These are phyloP conservation scores for Prunella strophiata DNA, from an alignment of 2,797 vertebrate species.

Conservation along the genomic window DNA sequence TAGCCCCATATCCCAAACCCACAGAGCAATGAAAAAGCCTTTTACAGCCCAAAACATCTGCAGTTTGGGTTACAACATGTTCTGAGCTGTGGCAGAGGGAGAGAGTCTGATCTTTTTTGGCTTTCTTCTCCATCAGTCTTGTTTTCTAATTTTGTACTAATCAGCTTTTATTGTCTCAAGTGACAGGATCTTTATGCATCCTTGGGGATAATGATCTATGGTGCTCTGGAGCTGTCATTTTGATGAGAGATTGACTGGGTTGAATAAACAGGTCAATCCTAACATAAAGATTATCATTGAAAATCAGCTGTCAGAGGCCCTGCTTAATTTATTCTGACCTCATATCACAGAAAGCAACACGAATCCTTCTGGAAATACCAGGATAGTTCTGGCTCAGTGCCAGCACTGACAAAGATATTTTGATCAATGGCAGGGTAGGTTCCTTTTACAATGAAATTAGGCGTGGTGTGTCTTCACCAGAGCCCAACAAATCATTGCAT, in stretches of 20 bases:
- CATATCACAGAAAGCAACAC: slow-evolving; percentile 34
- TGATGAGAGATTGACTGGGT: slow-evolving; percentile 32
- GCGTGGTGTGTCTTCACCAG: not conserved
- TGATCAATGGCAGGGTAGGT: slow-evolving; percentile 26
- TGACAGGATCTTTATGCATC: slow-evolving; percentile 17
- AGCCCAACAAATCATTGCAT: slow-evolving; percentile 31
- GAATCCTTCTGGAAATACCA: slow-evolving; percentile 44
- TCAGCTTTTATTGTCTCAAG: slow-evolving; percentile 20
- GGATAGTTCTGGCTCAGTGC: not conserved
- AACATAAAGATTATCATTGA: slow-evolving; percentile 58
- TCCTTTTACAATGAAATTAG: slow-evolving; percentile 28
- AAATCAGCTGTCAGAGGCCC: slow-evolving; percentile 54
- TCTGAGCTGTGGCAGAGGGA: not conserved
- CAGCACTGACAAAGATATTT: slow-evolving; percentile 52
- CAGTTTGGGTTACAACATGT: not conserved
- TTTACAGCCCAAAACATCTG: not conserved
- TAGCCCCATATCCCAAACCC: not conserved
- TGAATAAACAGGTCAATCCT: slow-evolving; percentile 56
- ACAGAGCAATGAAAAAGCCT: not conserved
- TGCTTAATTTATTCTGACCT: slow-evolving; percentile 62
- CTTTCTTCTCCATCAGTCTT: not conserved
- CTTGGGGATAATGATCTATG: slow-evolving; percentile 22
- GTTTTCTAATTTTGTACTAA: slow-evolving; percentile 26
- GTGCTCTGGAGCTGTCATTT: slow-evolving; percentile 22
- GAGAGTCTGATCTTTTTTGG: not conserved